Percentiles rank a stretch among this genome's conserved stretches.
Evolutionary conservation across 2,888 invertebrate species (phyloP).

Genomic region (Cecidostiba fungosa): DNA sequence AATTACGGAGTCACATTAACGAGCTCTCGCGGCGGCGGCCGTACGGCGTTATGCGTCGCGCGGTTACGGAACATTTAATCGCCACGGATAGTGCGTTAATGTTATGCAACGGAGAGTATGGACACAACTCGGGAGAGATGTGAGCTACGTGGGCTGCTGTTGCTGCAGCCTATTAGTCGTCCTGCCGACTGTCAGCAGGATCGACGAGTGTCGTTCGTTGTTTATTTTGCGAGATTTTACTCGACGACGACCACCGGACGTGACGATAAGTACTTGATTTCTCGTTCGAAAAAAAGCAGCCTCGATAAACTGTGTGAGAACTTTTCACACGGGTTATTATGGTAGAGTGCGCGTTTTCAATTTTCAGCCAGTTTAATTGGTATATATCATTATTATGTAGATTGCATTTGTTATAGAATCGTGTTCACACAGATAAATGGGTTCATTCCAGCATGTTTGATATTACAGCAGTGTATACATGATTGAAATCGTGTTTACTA

Average conservation of each 20-base stretch:
- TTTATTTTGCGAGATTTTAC: neutral
- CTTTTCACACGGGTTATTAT: no score
- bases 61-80: constrained; percentile 61
- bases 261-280: neutral
- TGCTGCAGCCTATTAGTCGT: neutral
- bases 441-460: neutral
- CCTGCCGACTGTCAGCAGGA: neutral
- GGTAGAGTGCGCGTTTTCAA: neutral
- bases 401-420: neutral
- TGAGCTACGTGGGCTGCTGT: neutral
- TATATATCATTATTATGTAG: neutral
- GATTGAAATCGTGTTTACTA: neutral
- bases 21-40: constrained; percentile 27
- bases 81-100: constrained; percentile 51
- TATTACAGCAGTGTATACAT: neutral
- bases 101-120: constrained; percentile 34
- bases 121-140: neutral
- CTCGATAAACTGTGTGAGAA: no score
- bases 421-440: neutral
- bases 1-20: constrained; percentile 62
- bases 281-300: neutral
- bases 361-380: neutral
- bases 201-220: constrained; percentile 1
- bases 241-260: neutral
- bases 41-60: constrained; percentile 10